phyloP scores from a whole-genome alignment of 2,888 invertebrate genomes.

The Monopis laevigella region DNA sequence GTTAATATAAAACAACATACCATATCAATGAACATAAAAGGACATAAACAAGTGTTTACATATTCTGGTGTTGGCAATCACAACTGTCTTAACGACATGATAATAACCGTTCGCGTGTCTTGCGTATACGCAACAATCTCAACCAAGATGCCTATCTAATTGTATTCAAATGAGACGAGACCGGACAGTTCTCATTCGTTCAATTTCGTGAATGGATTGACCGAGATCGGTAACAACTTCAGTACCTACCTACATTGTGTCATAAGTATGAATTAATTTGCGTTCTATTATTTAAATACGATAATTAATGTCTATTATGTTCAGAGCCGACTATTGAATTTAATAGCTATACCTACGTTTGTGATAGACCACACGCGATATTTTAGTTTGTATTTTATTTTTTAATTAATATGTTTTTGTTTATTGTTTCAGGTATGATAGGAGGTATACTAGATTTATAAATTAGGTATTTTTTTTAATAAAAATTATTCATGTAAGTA shows the following conservation, averaged over 20 bases:
- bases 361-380: constrained; percentile 17
- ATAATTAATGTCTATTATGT: constrained; percentile 42
- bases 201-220: constrained; percentile 42
- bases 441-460: no score
- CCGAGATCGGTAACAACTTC: no score
- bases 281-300: constrained; percentile 48
- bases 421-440: constrained; percentile 32
- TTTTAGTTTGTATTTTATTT: constrained; percentile 17
- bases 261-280: constrained; percentile 38
- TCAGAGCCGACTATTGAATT: constrained; percentile 33
- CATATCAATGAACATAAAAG: no score
- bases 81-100: constrained; percentile 13
- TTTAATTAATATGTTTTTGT: constrained; percentile 15
- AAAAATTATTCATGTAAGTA: no score
- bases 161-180: constrained; percentile 44
- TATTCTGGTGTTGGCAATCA: constrained; percentile 11
- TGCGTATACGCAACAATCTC: constrained; percentile 10
- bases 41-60: constrained; percentile 7
- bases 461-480: no score
- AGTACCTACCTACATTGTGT: constrained; percentile 44
- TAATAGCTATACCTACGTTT: constrained; percentile 26
- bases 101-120: constrained; percentile 12
- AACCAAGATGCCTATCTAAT: constrained; percentile 26
- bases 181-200: constrained; percentile 29
- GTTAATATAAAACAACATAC: no score